Evolutionary conservation across 2,888 invertebrate species (phyloP).

Genomic region (Drosophila lutescens): DNA sequence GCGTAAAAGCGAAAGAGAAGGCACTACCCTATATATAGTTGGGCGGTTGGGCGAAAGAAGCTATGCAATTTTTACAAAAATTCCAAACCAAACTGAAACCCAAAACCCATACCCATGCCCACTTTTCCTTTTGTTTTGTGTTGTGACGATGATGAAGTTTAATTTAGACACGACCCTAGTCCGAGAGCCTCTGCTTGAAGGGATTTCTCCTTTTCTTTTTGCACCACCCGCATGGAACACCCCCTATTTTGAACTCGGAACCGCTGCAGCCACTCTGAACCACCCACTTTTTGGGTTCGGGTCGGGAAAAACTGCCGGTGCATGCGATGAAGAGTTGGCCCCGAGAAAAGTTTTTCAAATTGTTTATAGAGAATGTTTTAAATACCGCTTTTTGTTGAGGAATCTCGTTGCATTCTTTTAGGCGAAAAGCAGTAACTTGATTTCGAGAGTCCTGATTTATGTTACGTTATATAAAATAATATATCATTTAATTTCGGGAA

Average conservation of each 20-base stretch:
- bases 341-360: conserved; percentile 27
- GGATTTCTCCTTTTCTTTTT: not conserved
- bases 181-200: conserved; percentile 27
- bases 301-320: conserved; percentile 2
- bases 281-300: conserved; percentile 33
- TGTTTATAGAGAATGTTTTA: conserved; percentile 24
- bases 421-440: not conserved
- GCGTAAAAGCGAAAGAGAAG: conserved; percentile 30
- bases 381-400: conserved; percentile 9
- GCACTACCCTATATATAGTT: not conserved
- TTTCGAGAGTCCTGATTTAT: not conserved
- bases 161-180: conserved; percentile 76
- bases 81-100: conserved; percentile 43
- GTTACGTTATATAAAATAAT: too few relatives aligned
- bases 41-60: conserved; percentile 1
- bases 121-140: conserved; percentile 63
- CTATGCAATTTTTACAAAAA: conserved; percentile 74
- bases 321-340: conserved; percentile 8
- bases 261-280: conserved; percentile 12
- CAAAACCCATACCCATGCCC: not conserved
- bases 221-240: conserved; percentile 56
- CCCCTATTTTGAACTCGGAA: not conserved
- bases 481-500: too few relatives aligned
- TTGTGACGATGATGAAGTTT: conserved; percentile 75
- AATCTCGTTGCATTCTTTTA: conserved; percentile 8